These are phyloP conservation scores for Desoria tigrina DNA, from an alignment of 2,888 invertebrate genomes.

Conservation along the genomic window DNA sequence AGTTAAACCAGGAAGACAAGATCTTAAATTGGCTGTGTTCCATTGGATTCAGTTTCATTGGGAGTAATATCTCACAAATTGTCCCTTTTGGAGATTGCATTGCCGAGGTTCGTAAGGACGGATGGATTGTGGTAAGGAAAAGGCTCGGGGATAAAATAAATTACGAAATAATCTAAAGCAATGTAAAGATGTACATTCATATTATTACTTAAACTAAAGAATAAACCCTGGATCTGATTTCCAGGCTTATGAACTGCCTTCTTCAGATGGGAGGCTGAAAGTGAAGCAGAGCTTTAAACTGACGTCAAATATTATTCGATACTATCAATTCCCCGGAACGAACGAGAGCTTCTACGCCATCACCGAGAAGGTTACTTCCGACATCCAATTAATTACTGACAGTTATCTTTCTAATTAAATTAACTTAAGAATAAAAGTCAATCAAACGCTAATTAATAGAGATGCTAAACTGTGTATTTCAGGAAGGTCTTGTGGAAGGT, in stretches of 20 bases:
- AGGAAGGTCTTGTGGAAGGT: conserved; percentile 40
- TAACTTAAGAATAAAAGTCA: no score
- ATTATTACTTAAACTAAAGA: background rate
- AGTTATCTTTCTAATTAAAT: no score
- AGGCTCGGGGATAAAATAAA: background rate
- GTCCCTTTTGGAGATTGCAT: conserved; percentile 34
- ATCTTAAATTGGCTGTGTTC: conserved; percentile 22
- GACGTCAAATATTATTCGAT: conserved; percentile 32
- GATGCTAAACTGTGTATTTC: background rate
- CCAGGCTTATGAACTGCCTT: conserved; percentile 24
- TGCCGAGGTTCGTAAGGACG: conserved; percentile 36
- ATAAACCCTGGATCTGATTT: background rate
- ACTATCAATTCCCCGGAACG: conserved; percentile 27
- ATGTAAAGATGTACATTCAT: background rate
- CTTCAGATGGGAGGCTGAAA: conserved; percentile 19
- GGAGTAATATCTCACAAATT: conserved; percentile 24
- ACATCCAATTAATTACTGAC: no score
- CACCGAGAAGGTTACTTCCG: conserved; percentile 40
- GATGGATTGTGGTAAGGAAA: conserved; percentile 32
- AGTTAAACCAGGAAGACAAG: conserved; percentile 21
- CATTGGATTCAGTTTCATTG: conserved; percentile 20
- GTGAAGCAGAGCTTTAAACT: conserved; percentile 35
- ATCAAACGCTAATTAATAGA: no score
- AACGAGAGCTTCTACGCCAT: conserved; percentile 39
- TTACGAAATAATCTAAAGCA: background rate